Evolutionary conservation across 1,140 invertebrate species (phyloP).

Genomic region (Hesperophylax magnus): DNA sequence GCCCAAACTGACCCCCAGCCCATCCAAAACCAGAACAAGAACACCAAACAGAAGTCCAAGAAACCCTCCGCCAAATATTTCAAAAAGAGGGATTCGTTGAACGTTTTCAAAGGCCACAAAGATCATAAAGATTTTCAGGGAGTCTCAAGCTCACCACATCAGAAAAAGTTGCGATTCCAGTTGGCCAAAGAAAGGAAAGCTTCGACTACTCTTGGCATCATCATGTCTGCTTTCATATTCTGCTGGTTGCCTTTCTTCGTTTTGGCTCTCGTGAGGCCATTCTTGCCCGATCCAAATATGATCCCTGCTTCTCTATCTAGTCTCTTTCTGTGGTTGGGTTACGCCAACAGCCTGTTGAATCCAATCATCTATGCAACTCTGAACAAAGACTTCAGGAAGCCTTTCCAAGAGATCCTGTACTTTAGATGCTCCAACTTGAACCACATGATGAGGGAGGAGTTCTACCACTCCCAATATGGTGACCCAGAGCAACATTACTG

Average conservation of each 20-base stretch:
- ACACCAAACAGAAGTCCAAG: conserved; percentile 59
- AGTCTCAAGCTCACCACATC: conserved; percentile 71
- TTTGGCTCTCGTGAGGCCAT: conserved; percentile 88
- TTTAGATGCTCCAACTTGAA: conserved; percentile 91
- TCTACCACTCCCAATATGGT: conserved; percentile 93
- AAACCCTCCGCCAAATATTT: conserved; percentile 63
- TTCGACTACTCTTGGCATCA: conserved; percentile 96
- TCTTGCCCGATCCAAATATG: conserved; percentile 75
- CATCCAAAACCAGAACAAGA: conserved; percentile 59
- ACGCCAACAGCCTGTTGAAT: conserved; percentile 93
- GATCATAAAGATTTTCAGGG: conserved; percentile 60
- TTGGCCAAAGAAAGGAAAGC: conserved; percentile 93
- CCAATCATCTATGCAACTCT: conserved; percentile 95
- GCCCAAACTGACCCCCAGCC: conserved; percentile 62
- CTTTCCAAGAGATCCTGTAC: conserved; percentile 92
- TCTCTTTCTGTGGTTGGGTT: conserved; percentile 90
- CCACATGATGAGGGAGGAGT: conserved; percentile 92
- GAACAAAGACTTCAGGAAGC: conserved; percentile 92
- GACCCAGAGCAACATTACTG: conserved; percentile 76
- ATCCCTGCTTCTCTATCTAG: conserved; percentile 84
- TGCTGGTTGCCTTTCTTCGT: conserved; percentile 99
- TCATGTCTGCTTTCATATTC: conserved; percentile 96
- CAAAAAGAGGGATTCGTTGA: conserved; percentile 67
- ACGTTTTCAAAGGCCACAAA: conserved; percentile 68
- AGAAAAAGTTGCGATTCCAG: conserved; percentile 85